Evolutionary conservation across 2,888 invertebrate species (phyloP), one percentile per base, ranked within the genome.

Genomic region (Agrypnus murinus): DNA sequence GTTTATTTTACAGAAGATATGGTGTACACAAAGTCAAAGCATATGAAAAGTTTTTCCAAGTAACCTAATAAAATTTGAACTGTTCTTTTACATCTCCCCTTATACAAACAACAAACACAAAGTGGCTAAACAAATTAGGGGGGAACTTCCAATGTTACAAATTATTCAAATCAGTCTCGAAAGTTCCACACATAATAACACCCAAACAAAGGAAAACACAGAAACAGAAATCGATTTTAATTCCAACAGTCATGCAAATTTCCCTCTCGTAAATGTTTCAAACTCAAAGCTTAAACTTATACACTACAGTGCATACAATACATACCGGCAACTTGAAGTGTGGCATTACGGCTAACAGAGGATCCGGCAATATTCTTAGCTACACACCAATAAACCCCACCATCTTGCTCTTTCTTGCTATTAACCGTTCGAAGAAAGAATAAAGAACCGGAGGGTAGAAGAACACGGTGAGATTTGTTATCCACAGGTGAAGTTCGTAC

Each of bases 371-470:
- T 90, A 87, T 98, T 99, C 82, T 92, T 92, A 63, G 98, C 98
- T 79, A 97, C 95, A 87, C 98, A 99, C 95, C 97, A 97, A 86
- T 98, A 99, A 69, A 96, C 93, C 63, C 99, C 98, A 74, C 96
- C 95, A 83, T 96, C 96, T 81, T 95, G 95, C 83, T 96, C 96
- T 87, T 96, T 96, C 87, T 97, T 97, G 84, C 96, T 95, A 85
- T 97, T 96, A 87, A 95, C 93, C 77, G 97, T 97, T 83, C 95
- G 92, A 77, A 99, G 92, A 87, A 99, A 98, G 87, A 99, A 94
- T 74, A 99, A 89, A 72, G 97, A 96, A 78, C 98, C 98, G 77
- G 92, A 91, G 82, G 95, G 95, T 78, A 96, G 90, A 69, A 97
- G 87, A 69, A 98, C 96, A 64, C 97, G 92, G 86, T 97, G 97